Evolutionary conservation across 2,113 vertebrate species (phyloP).

Genomic region (Agelaius tricolor): DNA sequence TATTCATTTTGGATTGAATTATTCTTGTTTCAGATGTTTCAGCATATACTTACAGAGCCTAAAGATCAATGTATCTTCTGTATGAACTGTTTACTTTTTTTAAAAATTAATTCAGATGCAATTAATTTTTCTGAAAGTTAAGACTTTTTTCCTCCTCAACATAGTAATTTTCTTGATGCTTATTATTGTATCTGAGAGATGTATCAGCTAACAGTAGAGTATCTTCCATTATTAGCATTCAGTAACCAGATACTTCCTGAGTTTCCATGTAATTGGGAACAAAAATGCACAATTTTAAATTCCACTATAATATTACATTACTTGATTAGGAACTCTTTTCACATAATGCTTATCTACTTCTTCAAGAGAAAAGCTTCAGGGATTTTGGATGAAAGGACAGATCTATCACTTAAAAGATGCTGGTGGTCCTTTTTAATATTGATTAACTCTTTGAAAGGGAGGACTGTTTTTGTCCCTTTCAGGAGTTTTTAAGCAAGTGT

Average conservation of each 20-base stretch:
- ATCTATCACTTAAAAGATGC: background rate
- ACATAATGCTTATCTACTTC: background rate
- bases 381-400: background rate
- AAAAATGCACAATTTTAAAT: constrained; percentile 12
- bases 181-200: constrained; percentile 15
- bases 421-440: background rate
- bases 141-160: background rate
- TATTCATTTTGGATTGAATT: background rate
- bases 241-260: constrained; percentile 25
- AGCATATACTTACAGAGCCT: background rate
- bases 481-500: background rate
- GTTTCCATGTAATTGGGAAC: background rate
- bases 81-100: background rate
- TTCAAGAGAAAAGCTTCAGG: constrained; percentile 9
- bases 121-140: background rate
- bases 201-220: background rate
- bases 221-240: constrained; percentile 21
- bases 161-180: background rate
- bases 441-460: background rate
- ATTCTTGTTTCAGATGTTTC: constrained; percentile 7
- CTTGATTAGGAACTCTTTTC: background rate
- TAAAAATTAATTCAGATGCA: background rate
- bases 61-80: background rate
- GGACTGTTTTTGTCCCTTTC: background rate
- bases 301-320: background rate